Conservation (phyloP, 2,797 vertebrate species). For the Tenualosa thibaudeaui region DNA sequence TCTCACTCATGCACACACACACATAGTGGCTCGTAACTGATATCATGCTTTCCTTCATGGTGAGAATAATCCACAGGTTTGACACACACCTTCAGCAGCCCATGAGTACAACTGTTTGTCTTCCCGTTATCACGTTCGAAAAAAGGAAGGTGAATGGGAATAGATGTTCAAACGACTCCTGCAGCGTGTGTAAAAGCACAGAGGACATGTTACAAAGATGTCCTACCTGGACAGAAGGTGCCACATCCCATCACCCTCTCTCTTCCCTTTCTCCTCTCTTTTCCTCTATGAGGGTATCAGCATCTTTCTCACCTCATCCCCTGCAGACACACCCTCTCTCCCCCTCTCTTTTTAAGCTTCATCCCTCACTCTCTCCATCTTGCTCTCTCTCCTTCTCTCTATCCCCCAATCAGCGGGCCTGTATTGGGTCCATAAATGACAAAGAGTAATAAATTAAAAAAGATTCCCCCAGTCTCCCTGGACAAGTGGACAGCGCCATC, state of each 20-base stretch:
- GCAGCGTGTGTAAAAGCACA: not conserved
- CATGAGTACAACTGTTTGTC: not conserved
- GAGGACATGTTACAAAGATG: not conserved
- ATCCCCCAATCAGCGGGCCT: slow-evolving; percentile 1
- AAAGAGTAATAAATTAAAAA: slow-evolving; percentile 42
- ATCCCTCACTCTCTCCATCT: slow-evolving; percentile 23
- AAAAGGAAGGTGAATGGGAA: not conserved
- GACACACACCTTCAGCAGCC: slow-evolving; percentile 28
- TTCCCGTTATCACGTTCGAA: not conserved
- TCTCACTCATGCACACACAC: slow-evolving; percentile 25
- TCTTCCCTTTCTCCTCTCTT: slow-evolving; percentile 49
- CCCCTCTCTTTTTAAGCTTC: slow-evolving; percentile 23
- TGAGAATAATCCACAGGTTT: slow-evolving; percentile 24
- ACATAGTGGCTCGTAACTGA: not conserved
- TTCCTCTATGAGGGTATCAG: slow-evolving; percentile 26
- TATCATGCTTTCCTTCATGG: not conserved
- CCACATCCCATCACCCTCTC: slow-evolving; percentile 35
- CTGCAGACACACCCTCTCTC: not conserved
- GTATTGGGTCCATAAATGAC: slow-evolving; percentile 52
- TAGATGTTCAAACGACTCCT: not conserved
- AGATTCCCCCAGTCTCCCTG: slow-evolving; percentile 81
- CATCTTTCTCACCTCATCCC: not conserved
- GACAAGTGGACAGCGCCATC: slow-evolving; percentile 77
- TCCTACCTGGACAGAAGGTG: slow-evolving; percentile 36
- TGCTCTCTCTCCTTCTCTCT: not conserved